phyloP scores from a whole-genome alignment of 2,113 vertebrate species.

The Trinectes maculatus region DNA sequence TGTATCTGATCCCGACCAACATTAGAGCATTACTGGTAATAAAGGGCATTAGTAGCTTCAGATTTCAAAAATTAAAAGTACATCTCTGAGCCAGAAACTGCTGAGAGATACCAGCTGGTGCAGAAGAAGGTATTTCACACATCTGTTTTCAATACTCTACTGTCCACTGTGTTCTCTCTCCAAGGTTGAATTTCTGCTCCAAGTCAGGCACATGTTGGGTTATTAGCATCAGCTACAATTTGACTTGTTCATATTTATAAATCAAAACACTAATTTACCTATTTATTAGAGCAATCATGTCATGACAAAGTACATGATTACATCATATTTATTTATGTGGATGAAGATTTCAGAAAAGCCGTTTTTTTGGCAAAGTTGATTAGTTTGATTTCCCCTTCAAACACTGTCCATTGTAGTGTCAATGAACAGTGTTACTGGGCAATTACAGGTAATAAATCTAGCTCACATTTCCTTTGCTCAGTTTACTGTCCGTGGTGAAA shows the following conservation, averaged over 20 bases:
- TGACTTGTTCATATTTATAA: constrained; percentile 33
- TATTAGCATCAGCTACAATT: constrained; percentile 41
- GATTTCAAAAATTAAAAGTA: constrained; percentile 48
- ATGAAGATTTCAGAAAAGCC: neutral
- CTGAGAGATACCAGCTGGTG: constrained; percentile 66
- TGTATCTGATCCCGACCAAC: constrained; percentile 1
- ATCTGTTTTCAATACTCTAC: constrained; percentile 71
- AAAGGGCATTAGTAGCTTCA: constrained; percentile 6
- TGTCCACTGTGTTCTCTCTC: constrained; percentile 69
- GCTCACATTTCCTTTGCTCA: neutral
- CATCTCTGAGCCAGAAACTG: constrained; percentile 35
- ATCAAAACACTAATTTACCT: constrained; percentile 15
- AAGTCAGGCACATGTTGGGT: constrained; percentile 29
- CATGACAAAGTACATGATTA: neutral
- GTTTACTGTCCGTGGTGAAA: neutral
- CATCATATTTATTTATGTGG: neutral
- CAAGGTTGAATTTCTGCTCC: constrained; percentile 59
- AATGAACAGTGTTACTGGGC: neutral
- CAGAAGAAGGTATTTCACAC: constrained; percentile 69
- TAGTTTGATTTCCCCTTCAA: neutral
- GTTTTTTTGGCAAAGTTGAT: neutral
- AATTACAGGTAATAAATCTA: neutral
- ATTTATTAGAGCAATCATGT: constrained; percentile 6
- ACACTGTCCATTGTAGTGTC: too few species aligned
- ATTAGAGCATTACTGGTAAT: neutral